Evolutionary conservation across 2,797 vertebrate species (phyloP).

Genomic region (Crocidura indochinensis): DNA sequence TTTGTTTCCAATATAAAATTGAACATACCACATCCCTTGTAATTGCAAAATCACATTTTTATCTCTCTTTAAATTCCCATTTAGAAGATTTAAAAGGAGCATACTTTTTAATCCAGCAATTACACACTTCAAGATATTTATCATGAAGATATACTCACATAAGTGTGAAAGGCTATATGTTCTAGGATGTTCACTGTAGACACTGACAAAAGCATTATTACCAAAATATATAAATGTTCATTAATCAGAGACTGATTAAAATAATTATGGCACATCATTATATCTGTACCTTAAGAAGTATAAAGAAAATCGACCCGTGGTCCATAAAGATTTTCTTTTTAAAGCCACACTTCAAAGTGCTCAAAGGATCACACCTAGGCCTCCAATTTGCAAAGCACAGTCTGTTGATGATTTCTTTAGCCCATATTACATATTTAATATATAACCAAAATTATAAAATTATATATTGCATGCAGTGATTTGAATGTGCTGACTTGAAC

Average conservation of each 20-base stretch:
- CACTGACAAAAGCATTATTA: slow-evolving; percentile 23
- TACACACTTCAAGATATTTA: slow-evolving; percentile 62
- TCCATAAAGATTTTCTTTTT: not conserved
- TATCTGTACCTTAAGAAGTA: slow-evolving; percentile 6
- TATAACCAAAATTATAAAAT: slow-evolving; percentile 7
- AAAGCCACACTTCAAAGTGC: too few species aligned
- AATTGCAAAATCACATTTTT: slow-evolving; percentile 57
- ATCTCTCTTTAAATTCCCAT: slow-evolving; percentile 62
- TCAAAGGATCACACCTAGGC: too few species aligned
- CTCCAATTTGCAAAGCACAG: too few species aligned
- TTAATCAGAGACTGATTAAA: slow-evolving; percentile 45
- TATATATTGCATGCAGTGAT: not conserved
- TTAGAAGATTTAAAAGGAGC: slow-evolving; percentile 71
- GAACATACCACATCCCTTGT: slow-evolving; percentile 3
- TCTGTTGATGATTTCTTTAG: too few species aligned
- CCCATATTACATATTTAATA: not conserved
- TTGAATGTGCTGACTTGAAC: not conserved
- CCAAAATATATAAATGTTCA: slow-evolving; percentile 58
- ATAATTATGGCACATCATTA: slow-evolving; percentile 17
- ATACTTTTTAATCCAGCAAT: slow-evolving; percentile 61
- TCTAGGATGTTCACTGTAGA: slow-evolving; percentile 20
- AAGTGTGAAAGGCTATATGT: slow-evolving; percentile 21
- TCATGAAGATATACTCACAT: slow-evolving; percentile 54
- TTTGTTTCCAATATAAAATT: slow-evolving; percentile 56
- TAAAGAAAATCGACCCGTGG: slow-evolving; percentile 31